These are phyloP conservation scores for Gorsachius magnificus DNA, from an alignment of 2,797 vertebrate genomes.

Conservation along the genomic window DNA sequence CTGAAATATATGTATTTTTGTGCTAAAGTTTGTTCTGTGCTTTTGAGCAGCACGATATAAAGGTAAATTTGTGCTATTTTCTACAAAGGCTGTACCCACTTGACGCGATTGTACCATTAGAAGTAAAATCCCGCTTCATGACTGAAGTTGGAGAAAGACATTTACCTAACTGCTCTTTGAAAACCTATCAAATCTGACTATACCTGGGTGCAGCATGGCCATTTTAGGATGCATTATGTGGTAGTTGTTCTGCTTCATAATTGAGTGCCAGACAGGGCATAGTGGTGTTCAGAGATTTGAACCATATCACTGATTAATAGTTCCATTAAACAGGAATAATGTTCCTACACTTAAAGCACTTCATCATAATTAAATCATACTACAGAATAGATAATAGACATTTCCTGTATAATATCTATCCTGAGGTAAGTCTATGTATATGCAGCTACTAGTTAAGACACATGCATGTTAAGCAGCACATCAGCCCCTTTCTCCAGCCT, in stretches of 20 bases:
- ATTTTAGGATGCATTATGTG: not conserved
- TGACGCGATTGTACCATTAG: not conserved
- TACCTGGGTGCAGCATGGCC: not conserved
- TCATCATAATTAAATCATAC: conserved; percentile 8
- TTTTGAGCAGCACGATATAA: not conserved
- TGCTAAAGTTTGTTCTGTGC: not conserved
- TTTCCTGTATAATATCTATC: not conserved
- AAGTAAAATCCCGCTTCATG: not conserved
- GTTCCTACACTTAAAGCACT: not conserved
- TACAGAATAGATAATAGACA: not conserved
- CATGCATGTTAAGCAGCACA: not conserved
- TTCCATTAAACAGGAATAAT: not conserved
- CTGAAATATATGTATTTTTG: not conserved
- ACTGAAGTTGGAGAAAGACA: not conserved
- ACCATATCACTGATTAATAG: not conserved
- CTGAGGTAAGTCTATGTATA: not conserved
- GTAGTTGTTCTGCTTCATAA: not conserved
- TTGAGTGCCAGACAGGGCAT: not conserved
- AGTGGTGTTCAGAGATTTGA: not conserved
- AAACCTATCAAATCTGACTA: not conserved
- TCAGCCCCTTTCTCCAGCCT: not conserved
- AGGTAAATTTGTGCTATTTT: not conserved
- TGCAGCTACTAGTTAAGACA: not conserved
- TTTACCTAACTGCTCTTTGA: not conserved
- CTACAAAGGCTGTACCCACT: not conserved